Conservation (phyloP, 2,888 invertebrate species). For the Chrysodeixis includens region DNA sequence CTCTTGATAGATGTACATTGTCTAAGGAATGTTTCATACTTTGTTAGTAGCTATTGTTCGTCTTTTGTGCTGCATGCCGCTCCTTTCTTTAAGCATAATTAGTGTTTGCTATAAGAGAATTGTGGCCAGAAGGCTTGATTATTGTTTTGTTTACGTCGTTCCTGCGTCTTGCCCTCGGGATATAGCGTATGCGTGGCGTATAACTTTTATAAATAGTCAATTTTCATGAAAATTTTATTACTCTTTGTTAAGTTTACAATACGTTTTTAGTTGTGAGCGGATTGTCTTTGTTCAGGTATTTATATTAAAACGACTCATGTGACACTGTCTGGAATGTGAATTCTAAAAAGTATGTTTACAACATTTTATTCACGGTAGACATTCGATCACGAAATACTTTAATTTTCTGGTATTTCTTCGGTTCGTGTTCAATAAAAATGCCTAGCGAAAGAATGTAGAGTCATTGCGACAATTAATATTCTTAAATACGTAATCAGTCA, state of each 20-base stretch:
- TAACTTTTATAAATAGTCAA: slow-evolving; percentile 26
- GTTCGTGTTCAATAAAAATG: slow-evolving; percentile 70
- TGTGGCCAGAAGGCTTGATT: slow-evolving; percentile 27
- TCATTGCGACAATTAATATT: slow-evolving; percentile 83
- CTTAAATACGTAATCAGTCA: slow-evolving; percentile 87
- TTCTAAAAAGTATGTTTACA: slow-evolving; percentile 15
- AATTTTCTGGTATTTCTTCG: slow-evolving; percentile 46
- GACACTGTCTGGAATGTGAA: slow-evolving; percentile 7
- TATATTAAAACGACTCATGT: neutral
- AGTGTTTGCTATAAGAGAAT: slow-evolving; percentile 38
- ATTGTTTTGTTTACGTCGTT: slow-evolving; percentile 37
- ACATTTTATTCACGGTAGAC: slow-evolving; percentile 18
- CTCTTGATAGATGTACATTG: slow-evolving; percentile 46
- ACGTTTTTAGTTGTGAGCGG: neutral
- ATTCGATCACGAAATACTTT: slow-evolving; percentile 42
- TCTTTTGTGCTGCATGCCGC: slow-evolving; percentile 37
- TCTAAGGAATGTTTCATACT: slow-evolving; percentile 42
- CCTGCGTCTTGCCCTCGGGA: slow-evolving; percentile 10
- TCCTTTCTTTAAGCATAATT: slow-evolving; percentile 38
- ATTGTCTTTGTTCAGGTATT: neutral
- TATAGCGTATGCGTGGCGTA: neutral
- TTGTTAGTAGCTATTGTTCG: slow-evolving; percentile 54
- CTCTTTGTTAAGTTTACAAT: slow-evolving; percentile 27
- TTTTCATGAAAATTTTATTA: slow-evolving; percentile 22
- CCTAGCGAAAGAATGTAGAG: slow-evolving; percentile 68